These are phyloP conservation scores for Cichlasoma orientale DNA, from an alignment of 2,797 vertebrate genomes.

Conservation along the genomic window DNA sequence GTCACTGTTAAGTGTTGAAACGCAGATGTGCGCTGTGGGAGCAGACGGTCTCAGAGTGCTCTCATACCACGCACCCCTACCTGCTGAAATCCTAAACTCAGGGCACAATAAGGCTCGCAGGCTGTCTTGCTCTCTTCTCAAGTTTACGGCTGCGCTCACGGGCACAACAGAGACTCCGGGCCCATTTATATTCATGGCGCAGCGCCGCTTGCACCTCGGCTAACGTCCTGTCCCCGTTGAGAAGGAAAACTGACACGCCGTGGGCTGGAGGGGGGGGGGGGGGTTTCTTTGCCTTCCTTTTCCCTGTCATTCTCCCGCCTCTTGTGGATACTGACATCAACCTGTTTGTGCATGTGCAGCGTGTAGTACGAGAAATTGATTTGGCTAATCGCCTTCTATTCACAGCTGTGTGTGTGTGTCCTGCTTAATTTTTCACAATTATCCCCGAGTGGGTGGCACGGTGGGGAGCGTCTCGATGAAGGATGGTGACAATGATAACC, in stretches of 20 bases:
- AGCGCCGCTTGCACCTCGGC: conserved; percentile 58
- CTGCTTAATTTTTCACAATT: conserved; percentile 64
- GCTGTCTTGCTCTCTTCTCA: conserved; percentile 13
- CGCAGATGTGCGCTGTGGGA: background rate
- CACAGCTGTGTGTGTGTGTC: conserved; percentile 34
- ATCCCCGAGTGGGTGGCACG: conserved; percentile 34
- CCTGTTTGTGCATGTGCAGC: conserved; percentile 35
- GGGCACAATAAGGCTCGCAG: conserved; percentile 22
- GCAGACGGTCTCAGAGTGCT: background rate
- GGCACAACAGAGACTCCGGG: conserved; percentile 48
- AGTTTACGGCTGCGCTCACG: conserved; percentile 62
- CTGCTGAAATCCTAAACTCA: conserved; percentile 46
- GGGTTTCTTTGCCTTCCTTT: conserved; percentile 13
- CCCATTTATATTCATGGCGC: conserved; percentile 70
- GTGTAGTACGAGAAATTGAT: conserved; percentile 52
- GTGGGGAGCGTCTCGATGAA: conserved; percentile 33
- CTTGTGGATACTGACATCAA: conserved; percentile 38
- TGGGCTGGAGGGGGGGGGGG: background rate
- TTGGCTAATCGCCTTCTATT: conserved; percentile 46
- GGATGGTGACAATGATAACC: conserved; percentile 52
- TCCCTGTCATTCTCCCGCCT: conserved; percentile 45
- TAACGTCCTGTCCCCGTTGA: conserved; percentile 65
- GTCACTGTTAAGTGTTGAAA: background rate
- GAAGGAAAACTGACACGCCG: conserved; percentile 64
- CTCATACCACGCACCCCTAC: background rate